Conservation (phyloP, 2,113 vertebrate genomes). For the Esox niger region DNA sequence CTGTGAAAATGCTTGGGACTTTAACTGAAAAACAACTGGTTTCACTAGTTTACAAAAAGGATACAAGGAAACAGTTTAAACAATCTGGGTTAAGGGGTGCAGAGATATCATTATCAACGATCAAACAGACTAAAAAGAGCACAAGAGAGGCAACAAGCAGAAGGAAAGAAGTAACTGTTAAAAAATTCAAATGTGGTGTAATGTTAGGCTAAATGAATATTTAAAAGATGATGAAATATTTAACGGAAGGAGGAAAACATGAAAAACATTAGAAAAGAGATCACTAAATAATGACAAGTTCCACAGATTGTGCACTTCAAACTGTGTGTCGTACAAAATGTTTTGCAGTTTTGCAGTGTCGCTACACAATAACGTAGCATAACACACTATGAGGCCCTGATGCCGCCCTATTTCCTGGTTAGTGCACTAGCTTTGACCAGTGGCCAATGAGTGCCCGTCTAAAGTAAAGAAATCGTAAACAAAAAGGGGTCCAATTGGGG, state of each 20-base stretch:
- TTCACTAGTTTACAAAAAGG: not conserved
- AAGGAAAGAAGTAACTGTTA: not conserved
- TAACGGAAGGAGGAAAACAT: not conserved
- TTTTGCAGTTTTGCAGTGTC: not conserved
- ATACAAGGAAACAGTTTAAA: constrained; percentile 43
- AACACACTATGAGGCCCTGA: too few relatives aligned
- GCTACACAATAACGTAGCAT: too few relatives aligned
- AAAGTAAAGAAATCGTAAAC: too few relatives aligned
- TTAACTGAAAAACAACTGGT: not conserved
- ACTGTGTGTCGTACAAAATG: not conserved
- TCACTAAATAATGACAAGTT: not conserved
- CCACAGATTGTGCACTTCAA: constrained; percentile 17
- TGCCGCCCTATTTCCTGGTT: too few relatives aligned
- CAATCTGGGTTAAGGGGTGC: constrained; percentile 41
- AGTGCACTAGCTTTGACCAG: too few relatives aligned
- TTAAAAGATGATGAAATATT: constrained; percentile 5
- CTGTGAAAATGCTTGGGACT: too few relatives aligned
- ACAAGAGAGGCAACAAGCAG: not conserved
- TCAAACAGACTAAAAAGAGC: constrained; percentile 18
- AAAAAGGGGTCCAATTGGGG: too few relatives aligned
- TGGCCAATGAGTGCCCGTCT: too few relatives aligned
- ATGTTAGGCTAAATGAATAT: constrained; percentile 8
- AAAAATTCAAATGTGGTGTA: not conserved
- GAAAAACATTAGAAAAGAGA: not conserved
- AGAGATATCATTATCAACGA: constrained; percentile 50